Evolutionary conservation across 2,113 vertebrate species (phyloP).

Genomic region (Pica pica): DNA sequence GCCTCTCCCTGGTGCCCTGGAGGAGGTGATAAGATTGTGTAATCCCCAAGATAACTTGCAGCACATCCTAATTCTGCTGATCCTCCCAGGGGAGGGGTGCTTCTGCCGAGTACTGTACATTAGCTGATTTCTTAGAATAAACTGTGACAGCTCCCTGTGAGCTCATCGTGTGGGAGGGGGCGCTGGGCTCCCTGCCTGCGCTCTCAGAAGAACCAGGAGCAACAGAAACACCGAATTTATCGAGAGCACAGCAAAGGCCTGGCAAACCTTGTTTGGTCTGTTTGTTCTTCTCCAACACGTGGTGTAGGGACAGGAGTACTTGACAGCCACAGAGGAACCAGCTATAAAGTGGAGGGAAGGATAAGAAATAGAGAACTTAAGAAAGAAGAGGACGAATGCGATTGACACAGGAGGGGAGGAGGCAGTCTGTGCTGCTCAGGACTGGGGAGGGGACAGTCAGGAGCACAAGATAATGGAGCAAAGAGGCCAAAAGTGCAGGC

Average conservation of each 20-base stretch:
- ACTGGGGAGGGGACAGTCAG: neutral
- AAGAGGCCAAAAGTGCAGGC: neutral
- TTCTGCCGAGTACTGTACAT: constrained; percentile 54
- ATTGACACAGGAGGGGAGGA: neutral
- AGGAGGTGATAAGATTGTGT: constrained; percentile 66
- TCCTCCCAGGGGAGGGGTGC: constrained; percentile 62
- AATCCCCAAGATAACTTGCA: constrained; percentile 58
- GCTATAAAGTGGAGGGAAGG: neutral
- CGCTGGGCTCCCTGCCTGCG: constrained; percentile 30
- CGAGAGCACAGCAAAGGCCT: constrained; percentile 6
- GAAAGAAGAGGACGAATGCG: neutral
- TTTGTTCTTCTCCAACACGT: neutral
- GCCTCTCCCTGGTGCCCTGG: neutral
- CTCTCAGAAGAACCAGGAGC: neutral
- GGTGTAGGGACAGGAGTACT: neutral
- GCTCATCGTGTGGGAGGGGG: constrained; percentile 13
- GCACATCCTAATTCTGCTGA: constrained; percentile 60
- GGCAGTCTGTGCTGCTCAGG: neutral
- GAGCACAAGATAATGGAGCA: neutral
- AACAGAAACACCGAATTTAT: neutral
- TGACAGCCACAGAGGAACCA: neutral
- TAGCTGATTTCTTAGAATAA: constrained; percentile 69
- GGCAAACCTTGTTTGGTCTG: constrained; percentile 6
- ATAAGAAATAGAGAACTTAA: neutral
- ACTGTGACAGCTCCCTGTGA: constrained; percentile 38